These are phyloP conservation scores for Ariopsis seemanni DNA, from an alignment of 2,113 vertebrate genomes.

Conservation along the genomic window DNA sequence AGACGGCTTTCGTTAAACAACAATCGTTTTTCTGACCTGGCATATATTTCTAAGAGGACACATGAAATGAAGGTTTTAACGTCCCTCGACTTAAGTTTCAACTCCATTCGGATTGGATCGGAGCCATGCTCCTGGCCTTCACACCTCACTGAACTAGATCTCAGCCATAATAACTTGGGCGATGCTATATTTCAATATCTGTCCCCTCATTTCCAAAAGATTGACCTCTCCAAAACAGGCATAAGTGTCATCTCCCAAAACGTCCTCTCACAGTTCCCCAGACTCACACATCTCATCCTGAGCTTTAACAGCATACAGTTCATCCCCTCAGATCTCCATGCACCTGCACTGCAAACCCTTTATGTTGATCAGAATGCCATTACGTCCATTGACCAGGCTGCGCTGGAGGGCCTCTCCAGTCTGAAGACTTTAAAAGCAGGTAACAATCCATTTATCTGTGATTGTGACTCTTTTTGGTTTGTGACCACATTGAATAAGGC, in stretches of 20 bases:
- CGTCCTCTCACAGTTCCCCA: conserved; percentile 49
- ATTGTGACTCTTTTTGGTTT: conserved; percentile 67
- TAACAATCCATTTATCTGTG: conserved; percentile 65
- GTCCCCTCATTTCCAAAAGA: conserved; percentile 58
- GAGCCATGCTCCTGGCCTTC: conserved; percentile 58
- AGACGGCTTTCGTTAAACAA: conserved; percentile 58
- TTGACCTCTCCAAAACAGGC: conserved; percentile 66
- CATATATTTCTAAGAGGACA: conserved; percentile 56
- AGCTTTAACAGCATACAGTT: conserved; percentile 64
- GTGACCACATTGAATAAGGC: conserved; percentile 60
- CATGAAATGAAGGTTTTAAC: conserved; percentile 58
- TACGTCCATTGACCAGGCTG: conserved; percentile 48
- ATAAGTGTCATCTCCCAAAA: conserved; percentile 56
- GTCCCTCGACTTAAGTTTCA: conserved; percentile 67
- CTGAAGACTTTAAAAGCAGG: conserved; percentile 59
- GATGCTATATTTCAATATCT: conserved; percentile 59
- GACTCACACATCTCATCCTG: conserved; percentile 58
- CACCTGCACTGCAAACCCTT: conserved; percentile 53
- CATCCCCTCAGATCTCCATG: conserved; percentile 51
- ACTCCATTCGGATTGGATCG: conserved; percentile 52
- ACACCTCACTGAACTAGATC: conserved; percentile 59
- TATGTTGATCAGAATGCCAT: conserved; percentile 64
- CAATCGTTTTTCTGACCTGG: conserved; percentile 63
- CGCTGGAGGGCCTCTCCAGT: conserved; percentile 50
- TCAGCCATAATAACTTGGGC: conserved; percentile 64